These are phyloP conservation scores for Pagetopsis macropterus DNA, from an alignment of 2,797 vertebrate genomes.

Conservation along the genomic window DNA sequence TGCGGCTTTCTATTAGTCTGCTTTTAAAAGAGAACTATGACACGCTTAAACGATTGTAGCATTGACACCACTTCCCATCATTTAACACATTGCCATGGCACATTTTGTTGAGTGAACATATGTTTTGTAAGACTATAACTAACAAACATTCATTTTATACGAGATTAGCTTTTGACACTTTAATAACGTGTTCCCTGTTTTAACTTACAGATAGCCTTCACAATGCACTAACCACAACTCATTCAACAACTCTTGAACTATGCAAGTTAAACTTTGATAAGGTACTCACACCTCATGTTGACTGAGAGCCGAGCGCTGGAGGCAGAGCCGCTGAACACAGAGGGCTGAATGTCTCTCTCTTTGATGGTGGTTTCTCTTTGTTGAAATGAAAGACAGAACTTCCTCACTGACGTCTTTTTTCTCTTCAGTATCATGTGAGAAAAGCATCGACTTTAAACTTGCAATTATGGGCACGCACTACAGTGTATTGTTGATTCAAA, in stretches of 20 bases:
- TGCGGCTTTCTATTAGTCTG: background rate
- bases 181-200: background rate
- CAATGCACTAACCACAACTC: background rate
- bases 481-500: background rate
- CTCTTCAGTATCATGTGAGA: conserved; percentile 24
- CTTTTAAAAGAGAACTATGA: background rate
- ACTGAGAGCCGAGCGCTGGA: background rate
- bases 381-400: conserved; percentile 15
- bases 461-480: background rate
- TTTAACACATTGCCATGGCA: background rate
- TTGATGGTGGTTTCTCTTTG: conserved; percentile 60
- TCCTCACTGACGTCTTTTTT: conserved; percentile 7
- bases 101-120: background rate
- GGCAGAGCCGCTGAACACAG: conserved; percentile 24
- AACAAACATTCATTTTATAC: background rate
- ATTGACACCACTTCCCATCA: background rate
- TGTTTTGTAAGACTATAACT: background rate
- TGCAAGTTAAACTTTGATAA: conserved; percentile 2
- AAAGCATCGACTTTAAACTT: conserved; percentile 33
- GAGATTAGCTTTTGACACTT: background rate
- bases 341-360: conserved; percentile 13
- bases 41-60: background rate
- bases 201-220: background rate
- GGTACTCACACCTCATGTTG: conserved; percentile 68
- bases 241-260: background rate